Conservation (phyloP, 2,113 vertebrate species). For the Gopherus evgoodei region DNA sequence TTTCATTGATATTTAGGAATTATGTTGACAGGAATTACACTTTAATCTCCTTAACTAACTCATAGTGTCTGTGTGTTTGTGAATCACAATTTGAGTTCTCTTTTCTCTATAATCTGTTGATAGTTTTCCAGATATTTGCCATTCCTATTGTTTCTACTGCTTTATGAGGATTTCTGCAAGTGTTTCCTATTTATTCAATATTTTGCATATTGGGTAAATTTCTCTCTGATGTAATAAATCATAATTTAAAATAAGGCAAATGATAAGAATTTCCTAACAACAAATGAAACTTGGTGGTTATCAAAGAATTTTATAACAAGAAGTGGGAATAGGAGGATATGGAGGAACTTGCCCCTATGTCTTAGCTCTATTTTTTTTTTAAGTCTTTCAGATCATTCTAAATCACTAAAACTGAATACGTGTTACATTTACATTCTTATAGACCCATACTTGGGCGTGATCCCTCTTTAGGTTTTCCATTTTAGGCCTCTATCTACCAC, state of each 20-base stretch:
- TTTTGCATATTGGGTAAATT: conserved; percentile 20
- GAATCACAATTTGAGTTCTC: not conserved
- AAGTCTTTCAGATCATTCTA: conserved; percentile 2
- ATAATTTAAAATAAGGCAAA: not conserved
- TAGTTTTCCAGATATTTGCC: not conserved
- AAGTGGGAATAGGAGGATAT: not conserved
- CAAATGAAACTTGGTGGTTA: conserved; percentile 30
- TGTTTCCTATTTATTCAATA: not conserved
- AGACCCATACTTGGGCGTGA: conserved; percentile 27
- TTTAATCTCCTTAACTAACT: not conserved
- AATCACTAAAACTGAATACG: not conserved
- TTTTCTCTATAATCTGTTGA: not conserved
- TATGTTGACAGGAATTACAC: not conserved
- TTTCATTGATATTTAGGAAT: not conserved
- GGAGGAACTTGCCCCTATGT: not conserved
- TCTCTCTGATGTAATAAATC: not conserved
- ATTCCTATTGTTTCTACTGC: not conserved
- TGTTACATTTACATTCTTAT: not conserved
- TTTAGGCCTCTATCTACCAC: not conserved
- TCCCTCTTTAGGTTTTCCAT: conserved; percentile 11
- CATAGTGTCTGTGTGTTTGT: not conserved
- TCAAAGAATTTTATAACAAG: not conserved
- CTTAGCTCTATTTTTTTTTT: not conserved
- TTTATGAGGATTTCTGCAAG: not conserved
- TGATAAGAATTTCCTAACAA: not conserved